Percentiles rank a stretch among this genome's conserved stretches.
Evolutionary conservation across 2,888 invertebrate species (phyloP).

Genomic region (Orchesella flavescens): DNA sequence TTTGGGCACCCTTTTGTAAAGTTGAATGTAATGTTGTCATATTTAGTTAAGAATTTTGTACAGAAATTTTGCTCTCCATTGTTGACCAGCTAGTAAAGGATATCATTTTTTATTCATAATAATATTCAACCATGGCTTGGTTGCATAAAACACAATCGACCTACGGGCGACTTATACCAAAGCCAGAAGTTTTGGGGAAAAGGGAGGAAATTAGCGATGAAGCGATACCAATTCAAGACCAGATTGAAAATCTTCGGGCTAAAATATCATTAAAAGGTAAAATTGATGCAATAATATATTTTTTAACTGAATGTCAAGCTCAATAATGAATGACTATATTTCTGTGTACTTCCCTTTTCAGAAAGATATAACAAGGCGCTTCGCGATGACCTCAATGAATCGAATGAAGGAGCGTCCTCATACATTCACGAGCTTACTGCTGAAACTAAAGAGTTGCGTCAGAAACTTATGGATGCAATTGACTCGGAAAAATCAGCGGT

Average conservation of each 20-base stretch:
- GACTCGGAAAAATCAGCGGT: slow-evolving; percentile 69
- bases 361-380: slow-evolving; percentile 70
- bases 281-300: background rate
- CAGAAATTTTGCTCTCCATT: too few relatives aligned
- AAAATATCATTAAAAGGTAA: slow-evolving; percentile 69
- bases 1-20: too few relatives aligned
- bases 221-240: slow-evolving; percentile 69
- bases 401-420: slow-evolving; percentile 66
- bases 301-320: background rate
- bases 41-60: too few relatives aligned
- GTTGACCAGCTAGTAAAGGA: too few relatives aligned
- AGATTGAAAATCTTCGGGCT: slow-evolving; percentile 70
- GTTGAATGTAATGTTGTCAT: too few relatives aligned
- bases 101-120: background rate
- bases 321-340: too few relatives aligned
- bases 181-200: slow-evolving; percentile 55
- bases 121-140: slow-evolving; percentile 50
- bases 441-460: slow-evolving; percentile 68
- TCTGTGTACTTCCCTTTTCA: background rate
- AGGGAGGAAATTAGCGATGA: slow-evolving; percentile 64
- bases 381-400: slow-evolving; percentile 69
- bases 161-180: slow-evolving; percentile 66
- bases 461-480: slow-evolving; percentile 67
- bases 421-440: slow-evolving; percentile 67
- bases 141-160: slow-evolving; percentile 63